Percentiles rank a stretch among this genome's conserved stretches.
phyloP scores from a whole-genome alignment of 2,797 vertebrate genomes.

The Atherinosoma microstoma region DNA sequence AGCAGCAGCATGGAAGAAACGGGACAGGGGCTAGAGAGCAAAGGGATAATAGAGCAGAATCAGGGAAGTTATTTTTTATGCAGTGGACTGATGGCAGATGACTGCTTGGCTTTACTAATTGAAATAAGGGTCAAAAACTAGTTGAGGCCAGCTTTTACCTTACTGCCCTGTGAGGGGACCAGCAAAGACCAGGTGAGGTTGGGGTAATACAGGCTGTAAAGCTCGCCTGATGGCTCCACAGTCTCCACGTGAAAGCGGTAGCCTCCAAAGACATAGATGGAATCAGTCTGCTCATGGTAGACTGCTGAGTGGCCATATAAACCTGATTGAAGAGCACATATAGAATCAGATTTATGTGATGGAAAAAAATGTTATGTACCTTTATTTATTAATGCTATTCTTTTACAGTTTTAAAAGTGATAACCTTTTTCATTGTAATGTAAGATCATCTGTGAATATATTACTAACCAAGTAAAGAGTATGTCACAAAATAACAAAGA shows the following conservation, averaged over 20 bases:
- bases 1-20: conserved; percentile 90
- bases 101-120: neutral
- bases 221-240: conserved; percentile 90
- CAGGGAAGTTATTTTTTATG: conserved; percentile 1
- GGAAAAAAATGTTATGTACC: neutral
- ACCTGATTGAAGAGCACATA: conserved; percentile 70
- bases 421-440: neutral
- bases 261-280: conserved; percentile 92
- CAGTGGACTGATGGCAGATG: neutral
- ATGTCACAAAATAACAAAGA: neutral
- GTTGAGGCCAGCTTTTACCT: conserved; percentile 78
- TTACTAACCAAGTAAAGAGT: neutral
- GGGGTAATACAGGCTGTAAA: conserved; percentile 92
- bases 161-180: conserved; percentile 90
- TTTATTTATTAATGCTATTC: neutral
- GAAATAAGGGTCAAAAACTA: neutral
- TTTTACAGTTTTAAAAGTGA: conserved; percentile 9
- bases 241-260: conserved; percentile 93
- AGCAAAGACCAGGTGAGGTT: conserved; percentile 94
- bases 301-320: conserved; percentile 93
- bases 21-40: conserved; percentile 85
- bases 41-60: conserved; percentile 24
- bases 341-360: neutral
- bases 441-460: neutral
- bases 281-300: conserved; percentile 92